phyloP scores from a whole-genome alignment of 2,888 invertebrate genomes.

The Chrysodeixis includens region DNA sequence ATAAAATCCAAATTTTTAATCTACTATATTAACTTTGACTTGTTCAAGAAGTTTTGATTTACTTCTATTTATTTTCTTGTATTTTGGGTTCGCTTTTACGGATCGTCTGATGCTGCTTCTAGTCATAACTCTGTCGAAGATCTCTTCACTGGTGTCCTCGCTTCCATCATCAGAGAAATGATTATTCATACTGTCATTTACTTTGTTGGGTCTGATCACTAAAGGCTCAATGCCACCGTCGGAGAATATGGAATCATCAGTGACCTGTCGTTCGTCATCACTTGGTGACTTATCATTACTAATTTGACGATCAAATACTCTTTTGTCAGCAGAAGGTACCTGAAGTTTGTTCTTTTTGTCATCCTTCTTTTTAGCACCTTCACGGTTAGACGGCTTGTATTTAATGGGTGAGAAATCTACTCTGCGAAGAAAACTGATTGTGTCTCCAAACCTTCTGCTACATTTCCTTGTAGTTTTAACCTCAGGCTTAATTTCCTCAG shows the following conservation, averaged over 20 bases:
- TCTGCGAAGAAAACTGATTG: constrained; percentile 83
- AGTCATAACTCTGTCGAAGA: constrained; percentile 85
- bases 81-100: constrained; percentile 86
- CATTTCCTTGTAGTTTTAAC: constrained; percentile 79
- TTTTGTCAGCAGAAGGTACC: constrained; percentile 71
- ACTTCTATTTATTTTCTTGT: constrained; percentile 84
- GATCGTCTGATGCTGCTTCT: constrained; percentile 84
- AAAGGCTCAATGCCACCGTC: constrained; percentile 75
- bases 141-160: constrained; percentile 86
- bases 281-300: constrained; percentile 78
- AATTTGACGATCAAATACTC: constrained; percentile 70
- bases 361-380: constrained; percentile 78
- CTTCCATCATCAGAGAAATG: constrained; percentile 87
- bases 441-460: constrained; percentile 83
- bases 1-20: constrained; percentile 61
- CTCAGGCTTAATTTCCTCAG: constrained; percentile 73
- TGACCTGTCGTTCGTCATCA: constrained; percentile 75
- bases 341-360: constrained; percentile 80
- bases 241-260: constrained; percentile 74
- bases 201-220: constrained; percentile 77
- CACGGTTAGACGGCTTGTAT: constrained; percentile 80
- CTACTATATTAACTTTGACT: constrained; percentile 82
- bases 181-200: constrained; percentile 86
- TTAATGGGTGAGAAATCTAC: constrained; percentile 87
- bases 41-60: constrained; percentile 85